Evolutionary conservation across 2,888 invertebrate genomes (phyloP).

Genomic region (Sminthurides aquaticus): DNA sequence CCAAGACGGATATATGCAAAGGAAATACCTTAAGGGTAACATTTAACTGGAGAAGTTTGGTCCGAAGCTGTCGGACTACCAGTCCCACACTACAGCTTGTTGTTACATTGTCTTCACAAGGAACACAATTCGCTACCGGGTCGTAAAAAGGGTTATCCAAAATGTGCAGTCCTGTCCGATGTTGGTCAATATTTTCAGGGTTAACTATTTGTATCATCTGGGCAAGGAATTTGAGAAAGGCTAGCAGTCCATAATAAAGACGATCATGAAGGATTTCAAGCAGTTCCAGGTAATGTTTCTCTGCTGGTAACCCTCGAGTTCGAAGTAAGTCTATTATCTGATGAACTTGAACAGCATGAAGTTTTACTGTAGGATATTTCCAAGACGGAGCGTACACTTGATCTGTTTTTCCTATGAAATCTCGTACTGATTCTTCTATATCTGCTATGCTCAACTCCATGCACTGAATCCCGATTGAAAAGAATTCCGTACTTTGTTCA

Average conservation of each 20-base stretch:
- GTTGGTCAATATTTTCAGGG: slow-evolving; percentile 2
- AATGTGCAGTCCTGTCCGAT: slow-evolving; percentile 13
- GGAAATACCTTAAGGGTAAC: slow-evolving; percentile 4
- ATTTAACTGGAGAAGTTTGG: slow-evolving; percentile 10
- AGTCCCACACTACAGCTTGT: slow-evolving; percentile 17
- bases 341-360: slow-evolving; percentile 15
- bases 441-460: slow-evolving; percentile 20
- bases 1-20: no score
- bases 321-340: slow-evolving; percentile 11
- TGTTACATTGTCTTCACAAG: slow-evolving; percentile 5
- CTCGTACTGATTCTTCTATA: slow-evolving; percentile 18
- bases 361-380: slow-evolving; percentile 20
- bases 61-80: slow-evolving; percentile 11
- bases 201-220: slow-evolving; percentile 14
- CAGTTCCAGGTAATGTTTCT: slow-evolving; percentile 17
- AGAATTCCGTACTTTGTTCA: no score
- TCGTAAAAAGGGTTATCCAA: slow-evolving; percentile 16
- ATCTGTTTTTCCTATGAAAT: slow-evolving; percentile 20
- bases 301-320: slow-evolving; percentile 8
- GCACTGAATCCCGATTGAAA: slow-evolving; percentile 23
- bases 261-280: slow-evolving; percentile 21
- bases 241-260: slow-evolving; percentile 19
- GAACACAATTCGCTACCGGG: no score
- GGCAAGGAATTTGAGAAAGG: slow-evolving; percentile 16
- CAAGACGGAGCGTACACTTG: slow-evolving; percentile 18